phyloP scores from a whole-genome alignment of 2,113 vertebrate species.

The Merops nubicus region DNA sequence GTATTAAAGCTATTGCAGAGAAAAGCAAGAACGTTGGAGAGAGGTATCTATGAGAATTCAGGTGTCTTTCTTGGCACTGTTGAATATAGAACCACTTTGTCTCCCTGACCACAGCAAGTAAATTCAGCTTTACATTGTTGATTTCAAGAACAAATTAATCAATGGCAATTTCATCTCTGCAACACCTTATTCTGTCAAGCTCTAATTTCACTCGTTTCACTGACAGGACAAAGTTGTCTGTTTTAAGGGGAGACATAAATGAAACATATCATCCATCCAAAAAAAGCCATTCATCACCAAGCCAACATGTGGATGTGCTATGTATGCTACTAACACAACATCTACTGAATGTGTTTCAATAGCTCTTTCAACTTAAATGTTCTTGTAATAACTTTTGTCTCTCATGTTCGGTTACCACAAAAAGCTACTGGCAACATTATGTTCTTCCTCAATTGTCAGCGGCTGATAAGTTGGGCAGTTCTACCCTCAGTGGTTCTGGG shows the following conservation, averaged over 20 bases:
- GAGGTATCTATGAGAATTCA: background rate
- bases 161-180: slow-evolving; percentile 16
- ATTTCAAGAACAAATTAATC: slow-evolving; percentile 42
- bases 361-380: background rate
- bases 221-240: background rate
- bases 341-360: background rate
- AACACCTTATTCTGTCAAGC: background rate
- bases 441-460: background rate
- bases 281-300: background rate
- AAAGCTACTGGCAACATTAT: background rate
- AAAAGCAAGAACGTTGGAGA: background rate
- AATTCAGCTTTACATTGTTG: background rate
- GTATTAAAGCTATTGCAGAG: background rate
- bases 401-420: background rate
- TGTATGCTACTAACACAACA: background rate
- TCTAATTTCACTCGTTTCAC: background rate
- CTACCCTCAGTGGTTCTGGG: background rate
- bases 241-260: background rate
- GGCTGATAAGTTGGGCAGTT: background rate
- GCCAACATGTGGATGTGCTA: background rate
- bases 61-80: background rate
- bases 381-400: background rate
- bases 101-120: background rate
- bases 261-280: background rate
- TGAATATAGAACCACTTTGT: background rate